Evolutionary conservation across 2,888 invertebrate genomes (phyloP).

Genomic region (Drosophila picticornis): DNA sequence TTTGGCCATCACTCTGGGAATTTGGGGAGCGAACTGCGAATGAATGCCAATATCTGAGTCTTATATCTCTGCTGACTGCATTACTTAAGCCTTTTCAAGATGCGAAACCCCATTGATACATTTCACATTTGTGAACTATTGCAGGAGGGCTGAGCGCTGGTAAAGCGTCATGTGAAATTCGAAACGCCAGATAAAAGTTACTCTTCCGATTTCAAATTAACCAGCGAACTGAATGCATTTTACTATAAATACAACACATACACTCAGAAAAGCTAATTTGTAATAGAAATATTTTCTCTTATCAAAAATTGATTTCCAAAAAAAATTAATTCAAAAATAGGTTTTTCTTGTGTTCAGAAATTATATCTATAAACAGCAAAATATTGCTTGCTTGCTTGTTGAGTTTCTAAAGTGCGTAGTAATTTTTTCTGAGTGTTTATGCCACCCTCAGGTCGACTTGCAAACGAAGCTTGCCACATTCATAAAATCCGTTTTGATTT

Average conservation of each 20-base stretch:
- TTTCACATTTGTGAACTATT: background rate
- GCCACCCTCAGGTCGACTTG: background rate
- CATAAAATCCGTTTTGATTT: background rate
- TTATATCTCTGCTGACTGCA: background rate
- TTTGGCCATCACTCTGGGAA: constrained; percentile 2
- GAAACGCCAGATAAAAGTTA: background rate
- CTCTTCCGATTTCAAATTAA: background rate
- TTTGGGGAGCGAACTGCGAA: constrained; percentile 43
- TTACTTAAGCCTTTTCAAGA: background rate
- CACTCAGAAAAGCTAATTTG: background rate
- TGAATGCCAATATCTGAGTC: constrained; percentile 46
- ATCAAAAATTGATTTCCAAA: background rate
- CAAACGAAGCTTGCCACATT: background rate
- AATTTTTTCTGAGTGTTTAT: background rate
- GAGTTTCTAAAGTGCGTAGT: too few relatives aligned
- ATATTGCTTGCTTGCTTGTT: background rate
- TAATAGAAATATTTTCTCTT: background rate
- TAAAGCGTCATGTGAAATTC: background rate
- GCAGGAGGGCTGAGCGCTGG: background rate
- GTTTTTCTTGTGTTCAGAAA: background rate
- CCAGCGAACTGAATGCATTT: background rate
- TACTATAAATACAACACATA: background rate
- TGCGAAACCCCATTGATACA: background rate
- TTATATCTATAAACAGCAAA: background rate
- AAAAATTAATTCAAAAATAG: background rate